Evolutionary conservation across 2,113 vertebrate species (phyloP).

Genomic region (Rissa tridactyla): DNA sequence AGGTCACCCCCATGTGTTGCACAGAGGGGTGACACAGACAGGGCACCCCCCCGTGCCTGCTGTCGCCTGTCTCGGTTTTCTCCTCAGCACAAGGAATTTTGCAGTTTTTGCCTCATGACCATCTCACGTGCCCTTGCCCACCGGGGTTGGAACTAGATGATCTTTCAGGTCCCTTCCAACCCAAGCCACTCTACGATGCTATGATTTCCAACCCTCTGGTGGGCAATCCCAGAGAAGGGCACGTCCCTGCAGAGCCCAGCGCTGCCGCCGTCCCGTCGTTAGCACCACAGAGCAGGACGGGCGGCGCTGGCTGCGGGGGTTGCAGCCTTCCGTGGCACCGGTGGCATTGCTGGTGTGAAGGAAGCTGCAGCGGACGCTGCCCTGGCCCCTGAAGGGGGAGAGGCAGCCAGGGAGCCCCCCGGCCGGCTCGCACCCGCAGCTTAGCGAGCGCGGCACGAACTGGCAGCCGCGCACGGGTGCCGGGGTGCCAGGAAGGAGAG

Average conservation of each 20-base stretch:
- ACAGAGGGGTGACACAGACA: neutral
- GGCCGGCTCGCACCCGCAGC: neutral
- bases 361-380: neutral
- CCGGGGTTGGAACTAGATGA: too few species aligned
- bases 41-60: neutral
- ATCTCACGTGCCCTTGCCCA: neutral
- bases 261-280: accelerated
- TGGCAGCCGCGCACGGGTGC: neutral
- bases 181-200: too few species aligned
- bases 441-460: neutral
- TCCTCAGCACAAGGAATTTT: neutral
- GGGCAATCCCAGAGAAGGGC: neutral
- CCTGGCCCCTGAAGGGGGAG: accelerated
- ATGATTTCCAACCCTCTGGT: neutral
- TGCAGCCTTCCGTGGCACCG: accelerated
- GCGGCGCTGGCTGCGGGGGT: accelerated
- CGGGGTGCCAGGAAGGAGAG: neutral
- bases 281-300: accelerated
- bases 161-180: too few species aligned
- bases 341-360: accelerated
- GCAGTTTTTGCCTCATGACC: neutral
- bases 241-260: neutral
- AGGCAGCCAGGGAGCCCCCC: neutral
- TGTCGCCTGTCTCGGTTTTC: neutral
- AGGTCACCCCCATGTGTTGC: neutral